These are phyloP conservation scores for Nymphalis polychloros DNA, from an alignment of 2,888 invertebrate species.

Conservation along the genomic window DNA sequence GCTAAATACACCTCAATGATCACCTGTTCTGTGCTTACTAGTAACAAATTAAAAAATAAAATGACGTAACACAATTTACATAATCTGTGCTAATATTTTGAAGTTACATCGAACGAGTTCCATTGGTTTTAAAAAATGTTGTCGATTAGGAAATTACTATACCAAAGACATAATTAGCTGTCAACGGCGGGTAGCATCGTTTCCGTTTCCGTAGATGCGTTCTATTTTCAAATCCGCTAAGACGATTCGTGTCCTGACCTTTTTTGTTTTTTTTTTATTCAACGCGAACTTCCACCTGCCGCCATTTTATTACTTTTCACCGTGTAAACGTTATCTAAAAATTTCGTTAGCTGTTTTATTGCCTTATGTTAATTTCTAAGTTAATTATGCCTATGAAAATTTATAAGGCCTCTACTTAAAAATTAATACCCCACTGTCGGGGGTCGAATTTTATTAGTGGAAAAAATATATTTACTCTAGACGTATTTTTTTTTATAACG, in stretches of 20 bases:
- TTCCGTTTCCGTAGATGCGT: conserved; percentile 76
- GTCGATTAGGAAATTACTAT: conserved; percentile 74
- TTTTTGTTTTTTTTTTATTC: conserved; percentile 40
- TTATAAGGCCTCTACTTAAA: conserved; percentile 69
- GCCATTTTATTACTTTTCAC: conserved; percentile 62
- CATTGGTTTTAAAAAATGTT: conserved; percentile 54
- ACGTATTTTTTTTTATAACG: conserved; percentile 70
- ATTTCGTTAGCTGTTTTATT: conserved; percentile 79
- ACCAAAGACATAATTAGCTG: conserved; percentile 77
- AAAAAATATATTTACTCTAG: conserved; percentile 48
- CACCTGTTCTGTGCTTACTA: conserved; percentile 44
- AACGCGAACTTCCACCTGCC: conserved; percentile 65
- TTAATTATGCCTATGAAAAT: conserved; percentile 81
- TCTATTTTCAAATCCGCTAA: conserved; percentile 77
- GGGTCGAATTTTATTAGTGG: conserved; percentile 66
- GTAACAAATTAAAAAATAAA: conserved; percentile 34
- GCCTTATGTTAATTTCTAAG: conserved; percentile 80
- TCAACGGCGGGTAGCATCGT: conserved; percentile 72
- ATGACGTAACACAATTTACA: conserved; percentile 12
- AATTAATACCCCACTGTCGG: conserved; percentile 72
- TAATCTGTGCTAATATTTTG: conserved; percentile 17
- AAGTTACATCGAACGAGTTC: conserved; percentile 26
- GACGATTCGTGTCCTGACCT: conserved; percentile 47
- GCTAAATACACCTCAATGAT: conserved; percentile 63
- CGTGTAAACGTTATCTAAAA: conserved; percentile 75